Evolutionary conservation across 53 echinoderm and acorn worm species (phyloP).

Genomic region (Temnopleurus reevesii): DNA sequence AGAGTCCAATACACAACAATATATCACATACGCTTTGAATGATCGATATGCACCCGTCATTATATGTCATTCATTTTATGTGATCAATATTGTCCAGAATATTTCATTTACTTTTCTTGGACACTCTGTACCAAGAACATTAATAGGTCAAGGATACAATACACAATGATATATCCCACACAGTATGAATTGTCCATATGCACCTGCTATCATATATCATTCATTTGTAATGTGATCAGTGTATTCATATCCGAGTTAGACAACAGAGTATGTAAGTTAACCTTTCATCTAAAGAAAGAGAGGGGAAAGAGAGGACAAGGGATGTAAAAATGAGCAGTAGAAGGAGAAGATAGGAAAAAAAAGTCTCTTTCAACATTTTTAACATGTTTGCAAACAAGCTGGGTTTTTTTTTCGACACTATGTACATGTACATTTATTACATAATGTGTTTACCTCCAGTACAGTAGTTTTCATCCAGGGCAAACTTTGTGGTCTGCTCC

Average conservation of each 20-base stretch:
- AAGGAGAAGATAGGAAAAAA: too few relatives aligned
- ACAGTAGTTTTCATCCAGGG: too few relatives aligned
- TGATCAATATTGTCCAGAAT: not conserved
- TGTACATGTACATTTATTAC: too few relatives aligned
- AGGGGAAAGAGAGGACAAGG: too few relatives aligned
- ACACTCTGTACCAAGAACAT: not conserved
- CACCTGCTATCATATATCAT: not conserved
- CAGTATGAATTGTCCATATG: not conserved
- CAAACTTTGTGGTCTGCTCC: too few relatives aligned
- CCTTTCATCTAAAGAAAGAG: too few relatives aligned
- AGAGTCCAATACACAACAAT: not conserved
- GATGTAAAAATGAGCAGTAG: too few relatives aligned
- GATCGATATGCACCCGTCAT: not conserved
- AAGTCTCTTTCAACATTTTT: too few relatives aligned
- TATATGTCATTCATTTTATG: not conserved
- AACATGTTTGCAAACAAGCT: too few relatives aligned
- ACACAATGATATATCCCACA: not conserved
- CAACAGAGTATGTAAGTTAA: too few relatives aligned
- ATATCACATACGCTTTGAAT: not conserved
- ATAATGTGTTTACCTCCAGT: too few relatives aligned
- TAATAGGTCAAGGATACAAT: not conserved
- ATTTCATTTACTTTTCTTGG: not conserved
- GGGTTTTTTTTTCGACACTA: too few relatives aligned
- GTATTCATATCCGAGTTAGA: conserved; percentile 1
- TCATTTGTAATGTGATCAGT: not conserved